These are phyloP conservation scores for Propithecus deckenii DNA, from an alignment of 2,797 vertebrate species.

Conservation along the genomic window DNA sequence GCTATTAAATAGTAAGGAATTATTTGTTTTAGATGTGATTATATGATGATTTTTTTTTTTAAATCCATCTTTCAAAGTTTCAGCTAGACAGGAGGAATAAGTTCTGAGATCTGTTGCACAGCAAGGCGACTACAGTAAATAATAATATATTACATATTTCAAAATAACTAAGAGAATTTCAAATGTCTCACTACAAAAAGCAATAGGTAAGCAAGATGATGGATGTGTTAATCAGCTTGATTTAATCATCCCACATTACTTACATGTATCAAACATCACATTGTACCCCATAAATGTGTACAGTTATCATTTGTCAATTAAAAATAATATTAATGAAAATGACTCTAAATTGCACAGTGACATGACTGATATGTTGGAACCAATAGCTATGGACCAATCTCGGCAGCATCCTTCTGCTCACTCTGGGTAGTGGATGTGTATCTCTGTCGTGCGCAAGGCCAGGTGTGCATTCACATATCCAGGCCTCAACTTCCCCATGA, in stretches of 20 bases:
- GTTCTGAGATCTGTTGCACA: not conserved
- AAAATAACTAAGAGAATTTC: not conserved
- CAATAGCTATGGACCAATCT: rapidly evolving
- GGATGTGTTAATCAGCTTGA: not conserved
- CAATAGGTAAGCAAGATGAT: not conserved
- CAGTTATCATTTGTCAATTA: not conserved
- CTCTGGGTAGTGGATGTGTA: rapidly evolving
- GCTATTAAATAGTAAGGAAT: not conserved
- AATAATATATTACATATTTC: not conserved
- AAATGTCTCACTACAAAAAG: not conserved
- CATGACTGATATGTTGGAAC: rapidly evolving
- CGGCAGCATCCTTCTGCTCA: rapidly evolving
- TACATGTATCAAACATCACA: not conserved
- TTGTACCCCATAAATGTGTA: not conserved
- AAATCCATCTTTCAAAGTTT: not conserved
- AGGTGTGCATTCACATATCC: rapidly evolving
- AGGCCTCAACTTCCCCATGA: rapidly evolving
- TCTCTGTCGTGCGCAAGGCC: rapidly evolving
- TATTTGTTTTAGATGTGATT: not conserved
- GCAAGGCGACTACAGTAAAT: too few relatives aligned
- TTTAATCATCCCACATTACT: not conserved
- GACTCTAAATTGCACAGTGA: not conserved
- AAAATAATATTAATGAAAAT: not conserved
- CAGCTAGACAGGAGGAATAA: not conserved
- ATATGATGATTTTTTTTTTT: not conserved